A percentile compares a stretch with the other conserved stretches of the same genome.
phyloP scores from a whole-genome alignment of 1,140 invertebrate species.

The Belonocnema kinseyi region DNA sequence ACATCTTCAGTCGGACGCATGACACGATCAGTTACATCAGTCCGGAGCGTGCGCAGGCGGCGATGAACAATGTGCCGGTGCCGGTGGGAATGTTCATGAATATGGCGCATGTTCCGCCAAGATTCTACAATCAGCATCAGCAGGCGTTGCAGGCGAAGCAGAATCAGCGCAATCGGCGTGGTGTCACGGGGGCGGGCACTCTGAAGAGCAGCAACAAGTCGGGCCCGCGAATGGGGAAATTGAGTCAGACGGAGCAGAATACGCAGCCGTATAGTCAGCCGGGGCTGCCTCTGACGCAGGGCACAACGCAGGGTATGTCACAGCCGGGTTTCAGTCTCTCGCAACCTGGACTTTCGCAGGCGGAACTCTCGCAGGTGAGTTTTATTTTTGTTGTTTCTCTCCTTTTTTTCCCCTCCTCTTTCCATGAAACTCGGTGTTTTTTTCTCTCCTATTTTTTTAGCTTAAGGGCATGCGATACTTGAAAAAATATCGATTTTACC shows the following conservation, averaged over 20 bases:
- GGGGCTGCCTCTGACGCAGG: conserved; percentile 79
- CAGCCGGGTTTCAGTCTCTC: conserved; percentile 82
- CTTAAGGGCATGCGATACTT: too few relatives aligned
- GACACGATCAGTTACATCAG: conserved; percentile 97
- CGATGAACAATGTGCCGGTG: conserved; percentile 88
- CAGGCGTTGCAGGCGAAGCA: conserved; percentile 80
- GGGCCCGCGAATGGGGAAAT: conserved; percentile 64
- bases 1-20: conserved; percentile 83
- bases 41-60: conserved; percentile 87
- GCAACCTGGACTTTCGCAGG: conserved; percentile 84
- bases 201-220: conserved; percentile 53
- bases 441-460: too few relatives aligned
- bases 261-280: conserved; percentile 81
- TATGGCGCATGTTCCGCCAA: conserved; percentile 90
- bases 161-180: conserved; percentile 68
- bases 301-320: conserved; percentile 84
- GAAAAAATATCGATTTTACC: too few relatives aligned
- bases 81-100: conserved; percentile 97
- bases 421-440: too few relatives aligned
- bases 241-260: conserved; percentile 72
- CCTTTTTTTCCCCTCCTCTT: background rate
- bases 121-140: conserved; percentile 90
- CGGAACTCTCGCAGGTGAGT: conserved; percentile 83
- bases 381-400: too few relatives aligned
- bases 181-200: conserved; percentile 39